phyloP scores from a whole-genome alignment of 2,888 invertebrate genomes.

The Acanthosepion esculentum region DNA sequence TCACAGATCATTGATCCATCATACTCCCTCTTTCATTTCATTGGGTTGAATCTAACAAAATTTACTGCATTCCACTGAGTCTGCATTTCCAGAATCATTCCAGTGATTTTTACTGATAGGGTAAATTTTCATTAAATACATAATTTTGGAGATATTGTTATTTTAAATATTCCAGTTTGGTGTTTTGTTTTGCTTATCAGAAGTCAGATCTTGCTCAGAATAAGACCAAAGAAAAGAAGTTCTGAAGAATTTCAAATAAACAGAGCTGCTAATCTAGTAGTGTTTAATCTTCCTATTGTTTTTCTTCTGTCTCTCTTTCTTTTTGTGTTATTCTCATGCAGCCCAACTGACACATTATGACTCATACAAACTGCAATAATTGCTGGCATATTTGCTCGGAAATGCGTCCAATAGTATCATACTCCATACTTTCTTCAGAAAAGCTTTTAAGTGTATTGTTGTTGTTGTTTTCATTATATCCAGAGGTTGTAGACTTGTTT shows the following conservation, averaged over 20 bases:
- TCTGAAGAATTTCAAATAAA: not conserved
- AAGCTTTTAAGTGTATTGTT: not conserved
- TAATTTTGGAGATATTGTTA: not conserved
- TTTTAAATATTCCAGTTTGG: not conserved
- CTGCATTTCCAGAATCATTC: no score
- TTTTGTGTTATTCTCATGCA: not conserved
- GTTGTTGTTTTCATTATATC: not conserved
- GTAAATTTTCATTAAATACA: no score
- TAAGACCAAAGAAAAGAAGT: not conserved
- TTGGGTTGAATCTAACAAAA: no score
- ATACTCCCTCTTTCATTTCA: no score
- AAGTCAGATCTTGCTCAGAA: not conserved
- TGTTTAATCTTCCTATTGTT: not conserved
- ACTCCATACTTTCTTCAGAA: not conserved
- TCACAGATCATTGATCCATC: no score
- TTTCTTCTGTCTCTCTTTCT: not conserved
- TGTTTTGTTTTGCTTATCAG: not conserved
- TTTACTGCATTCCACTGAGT: no score
- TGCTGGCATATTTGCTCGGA: not conserved
- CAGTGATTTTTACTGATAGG: no score
- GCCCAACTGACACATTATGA: not conserved
- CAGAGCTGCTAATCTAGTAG: not conserved
- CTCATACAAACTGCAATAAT: constrained; percentile 16
- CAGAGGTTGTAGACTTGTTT: not conserved
- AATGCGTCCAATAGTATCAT: not conserved